Conservation (phyloP, 2,113 vertebrate genomes). For the Anoura caudifer region DNA sequence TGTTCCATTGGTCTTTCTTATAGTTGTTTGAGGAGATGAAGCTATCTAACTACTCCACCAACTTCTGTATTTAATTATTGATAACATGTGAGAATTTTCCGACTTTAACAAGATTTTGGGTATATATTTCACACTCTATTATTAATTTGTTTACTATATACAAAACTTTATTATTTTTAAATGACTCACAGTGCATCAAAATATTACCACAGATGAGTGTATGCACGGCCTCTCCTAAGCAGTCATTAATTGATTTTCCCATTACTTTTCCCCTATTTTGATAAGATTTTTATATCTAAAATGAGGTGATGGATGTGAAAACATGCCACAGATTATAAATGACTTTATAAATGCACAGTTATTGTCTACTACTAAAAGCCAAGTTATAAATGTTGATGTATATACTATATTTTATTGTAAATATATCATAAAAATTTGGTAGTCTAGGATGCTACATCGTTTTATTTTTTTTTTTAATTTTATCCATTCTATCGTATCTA, state of each 20-base stretch:
- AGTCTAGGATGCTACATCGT: background rate
- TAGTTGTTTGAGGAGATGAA: too few species aligned
- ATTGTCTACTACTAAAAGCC: background rate
- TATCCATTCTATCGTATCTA: background rate
- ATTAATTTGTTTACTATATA: constrained; percentile 14
- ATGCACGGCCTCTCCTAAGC: background rate
- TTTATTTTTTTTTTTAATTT: background rate
- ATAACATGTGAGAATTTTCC: background rate
- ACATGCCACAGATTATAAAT: background rate
- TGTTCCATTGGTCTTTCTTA: too few species aligned
- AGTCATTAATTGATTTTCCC: background rate
- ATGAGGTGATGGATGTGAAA: background rate
- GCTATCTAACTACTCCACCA: too few species aligned
- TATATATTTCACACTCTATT: constrained; percentile 13
- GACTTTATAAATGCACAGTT: background rate
- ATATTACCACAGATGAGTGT: background rate
- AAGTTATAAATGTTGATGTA: background rate
- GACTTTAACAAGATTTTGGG: background rate
- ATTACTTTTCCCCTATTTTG: background rate
- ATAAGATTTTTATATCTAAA: constrained; percentile 28
- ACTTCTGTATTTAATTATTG: background rate
- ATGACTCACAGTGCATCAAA: background rate
- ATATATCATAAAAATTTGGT: background rate
- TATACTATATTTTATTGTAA: background rate
- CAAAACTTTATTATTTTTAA: background rate